These are phyloP conservation scores for Ormyrus pomaceus DNA, from an alignment of 2,888 invertebrate species.

Conservation along the genomic window DNA sequence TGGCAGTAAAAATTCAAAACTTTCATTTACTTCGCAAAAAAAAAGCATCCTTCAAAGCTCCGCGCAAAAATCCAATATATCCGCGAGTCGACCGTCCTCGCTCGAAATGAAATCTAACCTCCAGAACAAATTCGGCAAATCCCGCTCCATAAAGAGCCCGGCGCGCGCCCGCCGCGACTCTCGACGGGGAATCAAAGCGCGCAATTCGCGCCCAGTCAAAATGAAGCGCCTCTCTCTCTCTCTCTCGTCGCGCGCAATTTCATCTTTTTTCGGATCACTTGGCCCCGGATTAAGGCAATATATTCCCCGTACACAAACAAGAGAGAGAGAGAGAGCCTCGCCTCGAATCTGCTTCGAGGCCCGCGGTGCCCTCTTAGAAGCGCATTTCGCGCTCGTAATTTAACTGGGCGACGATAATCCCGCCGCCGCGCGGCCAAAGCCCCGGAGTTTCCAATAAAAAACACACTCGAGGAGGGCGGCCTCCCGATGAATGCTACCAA, in stretches of 20 bases:
- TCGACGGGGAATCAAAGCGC: too few relatives aligned
- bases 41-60: background rate
- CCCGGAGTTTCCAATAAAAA: slow-evolving; percentile 10
- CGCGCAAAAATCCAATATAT: slow-evolving; percentile 6
- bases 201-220: slow-evolving; percentile 1
- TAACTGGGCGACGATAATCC: slow-evolving; percentile 16
- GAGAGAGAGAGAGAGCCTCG: background rate
- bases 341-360: slow-evolving; percentile 21
- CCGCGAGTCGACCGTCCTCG: background rate
- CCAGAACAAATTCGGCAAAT: slow-evolving; percentile 30
- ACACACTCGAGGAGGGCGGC: slow-evolving; percentile 17
- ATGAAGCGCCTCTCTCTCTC: slow-evolving; percentile 27
- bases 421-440: background rate
- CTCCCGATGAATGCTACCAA: slow-evolving; percentile 10
- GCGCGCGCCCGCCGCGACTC: background rate
- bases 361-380: background rate
- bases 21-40: background rate
- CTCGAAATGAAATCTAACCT: slow-evolving; percentile 46
- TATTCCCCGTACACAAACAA: slow-evolving; percentile 43
- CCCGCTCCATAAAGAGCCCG: background rate
- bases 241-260: slow-evolving; percentile 19
- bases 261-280: slow-evolving; percentile 46
- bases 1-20: background rate
- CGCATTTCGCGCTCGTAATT: background rate
- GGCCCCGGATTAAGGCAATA: slow-evolving; percentile 44